Conservation (phyloP, 2,113 vertebrate species). For the Passer montanus region DNA sequence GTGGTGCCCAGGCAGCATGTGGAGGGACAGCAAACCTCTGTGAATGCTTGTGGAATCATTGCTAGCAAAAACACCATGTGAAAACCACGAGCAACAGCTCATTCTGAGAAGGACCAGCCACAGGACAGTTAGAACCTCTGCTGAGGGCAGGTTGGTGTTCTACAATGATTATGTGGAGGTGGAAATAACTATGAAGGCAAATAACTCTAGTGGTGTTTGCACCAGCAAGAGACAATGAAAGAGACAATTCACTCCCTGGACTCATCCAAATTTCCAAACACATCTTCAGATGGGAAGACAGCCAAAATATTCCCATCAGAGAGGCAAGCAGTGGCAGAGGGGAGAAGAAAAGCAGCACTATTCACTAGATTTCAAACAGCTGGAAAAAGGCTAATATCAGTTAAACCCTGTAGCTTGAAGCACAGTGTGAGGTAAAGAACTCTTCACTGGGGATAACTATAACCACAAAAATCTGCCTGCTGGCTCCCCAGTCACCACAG, state of each 20-base stretch:
- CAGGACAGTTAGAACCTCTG: neutral
- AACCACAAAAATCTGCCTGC: neutral
- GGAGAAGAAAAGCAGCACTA: neutral
- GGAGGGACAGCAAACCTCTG: neutral
- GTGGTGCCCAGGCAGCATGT: neutral
- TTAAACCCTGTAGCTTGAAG: neutral
- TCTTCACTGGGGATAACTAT: neutral
- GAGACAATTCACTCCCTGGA: neutral
- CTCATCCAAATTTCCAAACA: neutral
- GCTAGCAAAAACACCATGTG: neutral
- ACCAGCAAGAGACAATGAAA: neutral
- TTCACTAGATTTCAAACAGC: neutral
- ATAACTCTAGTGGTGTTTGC: neutral
- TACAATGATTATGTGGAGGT: rapidly evolving
- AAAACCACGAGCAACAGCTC: neutral
- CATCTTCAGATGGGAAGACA: neutral
- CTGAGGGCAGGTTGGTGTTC: neutral
- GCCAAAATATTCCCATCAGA: neutral
- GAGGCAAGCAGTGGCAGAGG: neutral
- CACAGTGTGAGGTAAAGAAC: neutral
- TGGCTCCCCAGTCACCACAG: neutral
- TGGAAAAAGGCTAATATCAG: slow-evolving; percentile 7
- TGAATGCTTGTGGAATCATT: neutral
- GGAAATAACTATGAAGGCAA: neutral
- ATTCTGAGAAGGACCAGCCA: neutral